These are phyloP conservation scores for Corynorhinus townsendii DNA, from an alignment of 2,113 vertebrate species.

Conservation along the genomic window DNA sequence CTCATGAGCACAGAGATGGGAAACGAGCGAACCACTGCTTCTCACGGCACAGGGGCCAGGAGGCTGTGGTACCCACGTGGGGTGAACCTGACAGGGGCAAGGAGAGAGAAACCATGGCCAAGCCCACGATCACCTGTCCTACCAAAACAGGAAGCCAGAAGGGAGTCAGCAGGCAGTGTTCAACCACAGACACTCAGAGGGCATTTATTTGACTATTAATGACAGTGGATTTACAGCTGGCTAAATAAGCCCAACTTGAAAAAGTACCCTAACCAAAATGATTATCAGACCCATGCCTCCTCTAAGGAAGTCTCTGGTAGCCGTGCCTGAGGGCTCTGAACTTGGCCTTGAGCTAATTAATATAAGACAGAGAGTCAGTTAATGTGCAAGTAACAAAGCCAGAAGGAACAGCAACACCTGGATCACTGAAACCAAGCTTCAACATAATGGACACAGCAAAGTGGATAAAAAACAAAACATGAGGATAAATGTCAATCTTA, in stretches of 20 bases:
- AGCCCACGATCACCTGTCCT: not conserved
- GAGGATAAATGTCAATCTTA: not conserved
- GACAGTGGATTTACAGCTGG: not conserved
- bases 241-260: no score
- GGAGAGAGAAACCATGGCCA: accelerated
- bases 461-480: not conserved
- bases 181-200: not conserved
- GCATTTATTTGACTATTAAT: not conserved
- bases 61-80: accelerated
- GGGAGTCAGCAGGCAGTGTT: accelerated
- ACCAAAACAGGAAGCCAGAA: not conserved
- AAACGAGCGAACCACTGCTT: not conserved
- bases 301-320: not conserved
- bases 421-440: not conserved
- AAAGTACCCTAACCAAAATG: not conserved
- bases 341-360: not conserved
- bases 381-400: not conserved
- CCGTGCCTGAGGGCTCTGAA: not conserved
- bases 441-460: accelerated
- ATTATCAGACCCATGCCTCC: not conserved
- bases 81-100: not conserved
- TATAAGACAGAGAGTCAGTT: not conserved
- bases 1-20: not conserved
- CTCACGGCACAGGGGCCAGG: accelerated
- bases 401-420: no score